Evolutionary conservation across 2,888 invertebrate genomes (phyloP), one percentile per base, ranked within the genome.

Genomic region (Elmis aenea): DNA sequence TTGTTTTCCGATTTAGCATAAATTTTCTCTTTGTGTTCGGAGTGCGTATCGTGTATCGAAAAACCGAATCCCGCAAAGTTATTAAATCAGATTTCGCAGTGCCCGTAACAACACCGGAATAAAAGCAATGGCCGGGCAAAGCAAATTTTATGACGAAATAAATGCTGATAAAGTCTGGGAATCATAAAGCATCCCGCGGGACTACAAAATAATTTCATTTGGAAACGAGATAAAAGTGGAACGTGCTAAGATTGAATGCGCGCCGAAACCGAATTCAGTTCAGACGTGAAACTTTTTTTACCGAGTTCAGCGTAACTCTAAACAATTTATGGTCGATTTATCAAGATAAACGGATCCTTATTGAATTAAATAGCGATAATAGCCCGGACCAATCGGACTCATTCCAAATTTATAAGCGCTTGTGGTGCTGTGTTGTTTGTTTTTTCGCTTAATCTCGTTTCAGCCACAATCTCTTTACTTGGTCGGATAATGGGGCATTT

Each of bases 291-390:
- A 47, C 40, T 50, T 51, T 56, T 55, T 55, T 56, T 45, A 43
- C 47, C 44, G 36, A 32, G 31, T 28, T 46, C 50, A 42, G 49
- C 55, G 56, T 52, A 57, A 58, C 58, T 57, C 61, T 51, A 60
- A 61, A 62, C 63, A 62, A 62, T 62, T 62, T 62, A 63, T 61
- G 53, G 61, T 51, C 62, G 56, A 62, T 61, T 62, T 61, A 62
- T 62, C 60, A 56, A 57, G 62, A 62, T 62, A 61, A 60, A 59
- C 58, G 57, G 55, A 54, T 56, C 57, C 58, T 62, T 61, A 64
- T 64, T 62, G 64, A 64, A 64, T 64, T 61, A 64, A 62, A 62
- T 55, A 55, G 60, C 59, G 61, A 62, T 64, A 64, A 64, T 62
- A 52, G 59, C 46, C 38, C 42, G 18, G 35, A 36, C 43, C 43